Evolutionary conservation across 2,113 vertebrate genomes (phyloP), one percentile per base, ranked within the genome.

Genomic region (Coturnix japonica): DNA sequence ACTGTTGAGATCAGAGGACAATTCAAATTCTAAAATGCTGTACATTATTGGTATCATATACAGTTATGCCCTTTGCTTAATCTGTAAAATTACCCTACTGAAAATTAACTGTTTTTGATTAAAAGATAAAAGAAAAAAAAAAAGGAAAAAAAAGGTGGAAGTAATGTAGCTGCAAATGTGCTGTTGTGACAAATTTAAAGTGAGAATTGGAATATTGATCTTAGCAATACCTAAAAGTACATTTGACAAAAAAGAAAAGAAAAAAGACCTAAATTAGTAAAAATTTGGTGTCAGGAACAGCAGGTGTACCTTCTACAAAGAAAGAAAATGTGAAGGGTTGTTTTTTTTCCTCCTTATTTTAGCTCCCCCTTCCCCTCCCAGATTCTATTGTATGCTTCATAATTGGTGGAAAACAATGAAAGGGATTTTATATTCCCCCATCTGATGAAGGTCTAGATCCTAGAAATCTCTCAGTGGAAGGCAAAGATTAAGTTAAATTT

Each of bases 401-500:
- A 91, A 76, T 25, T 70, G 61, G 44, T 2, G 90, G 37, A 59
- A 89, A 90, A 73, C 8, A n/a, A 9, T 43, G 37, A 56, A 35
- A 28, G 77, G 59, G 28, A 81, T 87, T 94, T 93, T 53, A 37
- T 72, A 81, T 73, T 93, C 63, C 78, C 73, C 39, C 7, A 13
- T 76, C 92, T 0, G 9, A 17, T 59, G 71, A 83, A 51, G 81
- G 33, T 75, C 86, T 72, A 87, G 78, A 92, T 72, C 78, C 54
- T 87, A 61, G 60, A 31, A 74, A 89, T 57, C 70, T 94, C 86
- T 90, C 92, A 76, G 78, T 72, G 86, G 94, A 94, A 89, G 54
- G 39, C 51, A 91, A 93, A 79, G 72, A 94, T 94, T 95, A 93
- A 93, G 87, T 92, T 81, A 92, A 59, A 56, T 77, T 87, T 95